Conservation (phyloP, 2,113 vertebrate genomes). For the Zootoca vivipara region DNA sequence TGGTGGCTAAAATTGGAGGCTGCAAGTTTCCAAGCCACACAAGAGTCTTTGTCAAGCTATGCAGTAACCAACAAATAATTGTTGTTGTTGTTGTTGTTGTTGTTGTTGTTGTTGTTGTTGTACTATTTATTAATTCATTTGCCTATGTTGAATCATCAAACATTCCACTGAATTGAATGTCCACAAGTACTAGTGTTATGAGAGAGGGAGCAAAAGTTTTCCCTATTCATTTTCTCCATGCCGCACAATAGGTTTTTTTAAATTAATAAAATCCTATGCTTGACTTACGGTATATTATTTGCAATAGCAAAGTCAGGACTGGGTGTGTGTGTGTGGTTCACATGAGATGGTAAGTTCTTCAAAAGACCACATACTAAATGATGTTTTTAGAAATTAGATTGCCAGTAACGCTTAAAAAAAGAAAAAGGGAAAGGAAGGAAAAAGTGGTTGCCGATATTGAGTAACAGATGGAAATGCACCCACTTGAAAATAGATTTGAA, state of each 20-base stretch:
- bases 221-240: too few species aligned
- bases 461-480: constrained; percentile 20
- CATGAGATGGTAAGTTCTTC: too few species aligned
- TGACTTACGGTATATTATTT: not conserved
- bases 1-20: not conserved
- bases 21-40: not conserved
- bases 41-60: not conserved
- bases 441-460: not conserved
- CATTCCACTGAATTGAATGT: too few species aligned
- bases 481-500: constrained; percentile 14
- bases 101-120: too few species aligned
- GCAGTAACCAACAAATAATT: not conserved
- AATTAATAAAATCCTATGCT: not conserved
- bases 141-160: too few species aligned
- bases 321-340: not conserved
- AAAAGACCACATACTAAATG: not conserved
- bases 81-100: not conserved
- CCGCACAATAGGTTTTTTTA: too few species aligned
- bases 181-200: too few species aligned
- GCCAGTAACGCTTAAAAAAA: not conserved
- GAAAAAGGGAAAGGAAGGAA: not conserved
- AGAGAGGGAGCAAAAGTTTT: too few species aligned
- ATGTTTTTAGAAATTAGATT: not conserved
- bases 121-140: too few species aligned
- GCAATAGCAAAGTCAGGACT: not conserved